These are phyloP conservation scores for Brachionus rotundiformis DNA, from an alignment of 1,140 invertebrate species.

Conservation along the genomic window DNA sequence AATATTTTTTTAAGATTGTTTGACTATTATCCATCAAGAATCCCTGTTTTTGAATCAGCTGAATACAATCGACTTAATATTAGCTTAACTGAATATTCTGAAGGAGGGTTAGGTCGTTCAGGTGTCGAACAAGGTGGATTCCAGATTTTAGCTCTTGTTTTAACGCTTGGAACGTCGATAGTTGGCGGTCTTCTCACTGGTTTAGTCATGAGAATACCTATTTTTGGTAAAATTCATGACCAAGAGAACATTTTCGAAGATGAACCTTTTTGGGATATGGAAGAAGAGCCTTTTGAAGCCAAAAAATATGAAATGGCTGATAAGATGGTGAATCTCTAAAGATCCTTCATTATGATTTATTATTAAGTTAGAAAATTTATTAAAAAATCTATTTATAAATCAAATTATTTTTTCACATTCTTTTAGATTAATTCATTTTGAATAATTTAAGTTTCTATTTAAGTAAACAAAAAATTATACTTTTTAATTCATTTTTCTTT, in stretches of 20 bases:
- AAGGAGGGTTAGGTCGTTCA: conserved; percentile 68
- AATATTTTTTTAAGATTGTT: conserved; percentile 59
- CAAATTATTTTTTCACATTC: too few species aligned
- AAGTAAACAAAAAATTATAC: too few species aligned
- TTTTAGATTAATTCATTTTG: too few species aligned
- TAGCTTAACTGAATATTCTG: conserved; percentile 56
- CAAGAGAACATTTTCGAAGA: conserved; percentile 20
- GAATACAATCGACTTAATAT: conserved; percentile 57
- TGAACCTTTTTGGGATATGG: conserved; percentile 8
- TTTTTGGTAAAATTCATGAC: background rate
- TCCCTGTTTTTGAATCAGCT: conserved; percentile 60
- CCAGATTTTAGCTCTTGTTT: conserved; percentile 73
- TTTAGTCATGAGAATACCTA: conserved; percentile 59
- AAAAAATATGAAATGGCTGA: background rate
- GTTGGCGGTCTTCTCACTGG: conserved; percentile 77
- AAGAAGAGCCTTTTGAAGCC: background rate
- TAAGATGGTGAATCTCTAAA: background rate
- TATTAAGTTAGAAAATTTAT: too few species aligned
- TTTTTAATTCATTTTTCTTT: too few species aligned
- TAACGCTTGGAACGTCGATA: conserved; percentile 74
- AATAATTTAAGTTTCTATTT: too few species aligned
- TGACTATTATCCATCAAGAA: conserved; percentile 66
- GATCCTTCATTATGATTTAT: background rate
- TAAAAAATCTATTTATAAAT: too few species aligned
- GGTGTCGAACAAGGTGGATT: conserved; percentile 74